Evolutionary conservation across 1,140 invertebrate species (phyloP).

Genomic region (Brachionus calyciflorus): DNA sequence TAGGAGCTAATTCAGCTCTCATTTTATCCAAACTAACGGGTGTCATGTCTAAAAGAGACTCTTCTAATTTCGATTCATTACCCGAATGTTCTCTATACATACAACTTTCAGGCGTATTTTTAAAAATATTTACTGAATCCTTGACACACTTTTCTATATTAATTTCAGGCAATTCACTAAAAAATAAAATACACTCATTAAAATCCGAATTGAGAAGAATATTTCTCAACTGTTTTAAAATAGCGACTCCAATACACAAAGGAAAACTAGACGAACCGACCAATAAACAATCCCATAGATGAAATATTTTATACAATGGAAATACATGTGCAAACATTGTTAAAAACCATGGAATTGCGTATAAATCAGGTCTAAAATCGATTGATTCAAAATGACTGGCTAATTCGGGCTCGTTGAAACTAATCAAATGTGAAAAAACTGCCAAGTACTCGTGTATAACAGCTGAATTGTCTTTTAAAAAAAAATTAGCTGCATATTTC

Average conservation of each 20-base stretch:
- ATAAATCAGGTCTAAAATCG: conserved; percentile 92
- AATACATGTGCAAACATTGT: conserved; percentile 99
- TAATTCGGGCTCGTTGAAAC: conserved; percentile 88
- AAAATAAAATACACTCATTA: conserved; percentile 93
- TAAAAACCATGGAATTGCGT: conserved; percentile 99
- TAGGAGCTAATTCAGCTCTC: conserved; percentile 71
- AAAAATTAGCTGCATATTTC: conserved; percentile 94
- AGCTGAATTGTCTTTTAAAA: conserved; percentile 93
- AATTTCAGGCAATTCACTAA: conserved; percentile 93
- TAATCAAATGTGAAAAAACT: conserved; percentile 91
- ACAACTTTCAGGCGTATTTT: conserved; percentile 79
- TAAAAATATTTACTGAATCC: conserved; percentile 81
- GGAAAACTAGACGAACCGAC: conserved; percentile 90
- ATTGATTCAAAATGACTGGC: conserved; percentile 87
- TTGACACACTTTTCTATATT: conserved; percentile 87
- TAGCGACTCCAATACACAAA: conserved; percentile 86
- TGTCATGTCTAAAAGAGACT: conserved; percentile 62
- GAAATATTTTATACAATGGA: conserved; percentile 94
- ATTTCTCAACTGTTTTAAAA: conserved; percentile 80
- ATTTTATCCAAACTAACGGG: conserved; percentile 69
- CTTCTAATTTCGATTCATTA: not conserved
- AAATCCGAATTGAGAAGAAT: conserved; percentile 83
- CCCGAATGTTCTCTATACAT: conserved; percentile 74
- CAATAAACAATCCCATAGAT: conserved; percentile 93
- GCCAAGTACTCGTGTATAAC: conserved; percentile 95